phyloP scores from a whole-genome alignment of 2,888 invertebrate species.

The Hypselothyrea guttata region DNA sequence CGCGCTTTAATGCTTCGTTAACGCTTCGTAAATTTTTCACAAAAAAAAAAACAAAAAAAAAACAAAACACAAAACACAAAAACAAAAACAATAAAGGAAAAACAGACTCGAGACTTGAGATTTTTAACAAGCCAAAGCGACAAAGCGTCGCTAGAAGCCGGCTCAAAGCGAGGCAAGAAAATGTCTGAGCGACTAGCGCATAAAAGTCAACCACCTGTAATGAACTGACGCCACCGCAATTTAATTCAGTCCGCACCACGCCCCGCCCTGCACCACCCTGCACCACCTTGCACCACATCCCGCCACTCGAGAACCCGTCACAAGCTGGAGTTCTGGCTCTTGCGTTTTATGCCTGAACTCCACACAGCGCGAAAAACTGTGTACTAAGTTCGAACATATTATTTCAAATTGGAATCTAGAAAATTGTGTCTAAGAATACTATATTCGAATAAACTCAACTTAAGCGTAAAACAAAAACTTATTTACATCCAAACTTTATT shows the following conservation, averaged over 20 bases:
- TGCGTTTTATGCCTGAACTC: slow-evolving; percentile 8
- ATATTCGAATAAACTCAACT: too few relatives aligned
- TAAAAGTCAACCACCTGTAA: slow-evolving; percentile 79
- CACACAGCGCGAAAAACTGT: too few relatives aligned
- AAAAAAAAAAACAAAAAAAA: slow-evolving; percentile 46
- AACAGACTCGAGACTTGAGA: slow-evolving; percentile 40
- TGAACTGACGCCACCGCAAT: slow-evolving; percentile 79
- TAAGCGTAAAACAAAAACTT: too few relatives aligned
- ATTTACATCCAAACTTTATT: too few relatives aligned
- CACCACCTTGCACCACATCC: slow-evolving; percentile 5
- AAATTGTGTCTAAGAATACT: too few relatives aligned
- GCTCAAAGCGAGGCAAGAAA: background rate
- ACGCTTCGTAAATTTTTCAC: slow-evolving; percentile 79
- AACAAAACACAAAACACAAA: slow-evolving; percentile 4
- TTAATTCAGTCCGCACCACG: slow-evolving; percentile 64
- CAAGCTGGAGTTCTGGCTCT: slow-evolving; percentile 22
- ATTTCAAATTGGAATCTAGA: too few relatives aligned
- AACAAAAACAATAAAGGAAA: slow-evolving; percentile 29
- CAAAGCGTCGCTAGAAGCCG: slow-evolving; percentile 24
- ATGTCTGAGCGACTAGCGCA: slow-evolving; percentile 38
- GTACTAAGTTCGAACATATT: too few relatives aligned
- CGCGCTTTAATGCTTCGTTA: slow-evolving; percentile 81
- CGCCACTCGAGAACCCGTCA: slow-evolving; percentile 17
- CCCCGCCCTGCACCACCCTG: background rate
- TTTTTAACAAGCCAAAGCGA: slow-evolving; percentile 47